Evolutionary conservation across 1,140 invertebrate species (phyloP).

Genomic region (Melipona quadrifasciata): DNA sequence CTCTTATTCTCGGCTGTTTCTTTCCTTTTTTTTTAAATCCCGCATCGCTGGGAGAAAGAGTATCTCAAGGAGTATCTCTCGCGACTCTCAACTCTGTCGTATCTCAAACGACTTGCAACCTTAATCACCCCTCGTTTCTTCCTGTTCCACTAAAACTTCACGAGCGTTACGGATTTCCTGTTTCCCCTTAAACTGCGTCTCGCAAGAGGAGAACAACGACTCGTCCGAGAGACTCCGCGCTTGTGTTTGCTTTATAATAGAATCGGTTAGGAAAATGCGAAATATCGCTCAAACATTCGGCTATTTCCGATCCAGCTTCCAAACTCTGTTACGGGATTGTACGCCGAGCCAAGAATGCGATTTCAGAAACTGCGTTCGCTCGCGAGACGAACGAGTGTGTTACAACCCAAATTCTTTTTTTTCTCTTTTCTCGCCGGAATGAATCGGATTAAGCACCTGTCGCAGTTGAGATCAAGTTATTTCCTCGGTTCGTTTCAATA

Average conservation of each 20-base stretch:
- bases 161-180: conserved; percentile 33
- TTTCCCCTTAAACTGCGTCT: conserved; percentile 8
- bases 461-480: neutral
- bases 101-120: conserved; percentile 28
- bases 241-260: conserved; percentile 5
- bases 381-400: neutral
- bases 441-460: neutral
- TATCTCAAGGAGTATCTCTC: neutral
- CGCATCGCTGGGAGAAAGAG: neutral
- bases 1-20: neutral
- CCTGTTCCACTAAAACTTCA: conserved; percentile 34
- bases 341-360: neutral
- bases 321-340: neutral
- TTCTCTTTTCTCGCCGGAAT: neutral
- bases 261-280: conserved; percentile 3
- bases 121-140: conserved; percentile 31
- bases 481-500: too few relatives aligned
- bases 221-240: neutral
- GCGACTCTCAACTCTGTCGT: conserved; percentile 2
- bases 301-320: conserved; percentile 21
- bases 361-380: neutral
- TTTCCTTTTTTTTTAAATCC: neutral
- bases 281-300: conserved; percentile 17
- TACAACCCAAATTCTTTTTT: neutral
- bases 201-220: conserved; percentile 6